Conservation (phyloP, 2,113 vertebrate genomes). For the Cairina moschata region DNA sequence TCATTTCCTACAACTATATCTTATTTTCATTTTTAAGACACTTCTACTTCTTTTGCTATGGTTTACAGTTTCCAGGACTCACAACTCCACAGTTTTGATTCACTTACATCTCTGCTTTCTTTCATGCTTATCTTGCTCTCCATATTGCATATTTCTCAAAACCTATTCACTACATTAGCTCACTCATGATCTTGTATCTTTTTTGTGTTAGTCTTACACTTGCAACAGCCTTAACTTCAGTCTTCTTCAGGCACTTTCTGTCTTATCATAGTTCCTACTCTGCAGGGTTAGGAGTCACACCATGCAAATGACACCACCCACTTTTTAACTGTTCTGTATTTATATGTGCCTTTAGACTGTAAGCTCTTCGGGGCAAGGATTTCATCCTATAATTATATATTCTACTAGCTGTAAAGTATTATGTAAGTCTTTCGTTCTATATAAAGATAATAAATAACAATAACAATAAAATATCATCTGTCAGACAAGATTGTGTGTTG, state of each 20-base stretch:
- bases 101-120: not conserved
- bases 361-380: slow-evolving; percentile 67
- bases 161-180: not conserved
- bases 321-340: not conserved
- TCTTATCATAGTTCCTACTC: not conserved
- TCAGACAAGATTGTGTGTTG: slow-evolving; percentile 55
- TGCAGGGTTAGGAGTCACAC: not conserved
- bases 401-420: slow-evolving; percentile 51
- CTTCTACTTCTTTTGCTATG: not conserved
- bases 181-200: not conserved
- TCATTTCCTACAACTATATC: not conserved
- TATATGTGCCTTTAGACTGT: slow-evolving; percentile 62
- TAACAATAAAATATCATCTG: slow-evolving; percentile 56
- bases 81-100: not conserved
- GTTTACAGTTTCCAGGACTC: not conserved
- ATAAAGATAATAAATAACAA: slow-evolving; percentile 34
- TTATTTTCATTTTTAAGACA: slow-evolving; percentile 17
- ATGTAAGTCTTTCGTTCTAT: slow-evolving; percentile 13
- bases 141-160: not conserved
- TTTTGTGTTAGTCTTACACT: not conserved
- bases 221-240: not conserved
- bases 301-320: not conserved
- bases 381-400: slow-evolving; percentile 16
- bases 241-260: not conserved
- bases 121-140: not conserved